Conservation (phyloP, 2,888 invertebrate species). For the Stenolophus ochropezus region DNA sequence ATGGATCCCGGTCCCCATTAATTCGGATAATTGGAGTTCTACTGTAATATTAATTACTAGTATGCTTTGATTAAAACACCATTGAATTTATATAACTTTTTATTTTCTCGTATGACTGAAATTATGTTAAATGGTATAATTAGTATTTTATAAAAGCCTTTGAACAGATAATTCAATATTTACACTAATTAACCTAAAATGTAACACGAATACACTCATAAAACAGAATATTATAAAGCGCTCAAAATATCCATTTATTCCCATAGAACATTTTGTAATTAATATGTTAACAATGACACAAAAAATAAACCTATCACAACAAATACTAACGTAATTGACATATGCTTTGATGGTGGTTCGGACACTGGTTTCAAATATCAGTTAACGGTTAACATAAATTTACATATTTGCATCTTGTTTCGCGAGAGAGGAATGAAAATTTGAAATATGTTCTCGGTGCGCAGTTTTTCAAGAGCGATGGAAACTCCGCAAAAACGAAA, state of each 20-base stretch:
- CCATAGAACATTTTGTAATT: not conserved
- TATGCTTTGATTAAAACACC: no score
- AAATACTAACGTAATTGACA: constrained; percentile 26
- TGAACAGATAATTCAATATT: not conserved
- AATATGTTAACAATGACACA: no score
- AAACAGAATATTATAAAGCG: not conserved
- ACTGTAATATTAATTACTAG: no score
- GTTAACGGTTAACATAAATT: constrained; percentile 45
- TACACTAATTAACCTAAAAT: not conserved
- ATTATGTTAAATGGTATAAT: not conserved
- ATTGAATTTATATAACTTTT: no score
- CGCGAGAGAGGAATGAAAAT: constrained; percentile 9
- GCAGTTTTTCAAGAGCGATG: constrained; percentile 27
- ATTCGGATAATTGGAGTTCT: no score
- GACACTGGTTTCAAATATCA: constrained; percentile 10
- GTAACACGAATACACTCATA: not conserved
- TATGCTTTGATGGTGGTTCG: constrained; percentile 5
- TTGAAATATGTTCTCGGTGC: constrained; percentile 36
- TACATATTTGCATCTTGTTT: constrained; percentile 51
- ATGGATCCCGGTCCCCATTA: no score
- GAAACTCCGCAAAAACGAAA: constrained; percentile 2
- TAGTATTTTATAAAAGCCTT: not conserved
- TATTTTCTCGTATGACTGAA: no score
- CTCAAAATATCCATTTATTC: not conserved
- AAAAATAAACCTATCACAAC: not conserved